phyloP scores from a whole-genome alignment of 2,888 invertebrate species.

The Taenaris catops region DNA sequence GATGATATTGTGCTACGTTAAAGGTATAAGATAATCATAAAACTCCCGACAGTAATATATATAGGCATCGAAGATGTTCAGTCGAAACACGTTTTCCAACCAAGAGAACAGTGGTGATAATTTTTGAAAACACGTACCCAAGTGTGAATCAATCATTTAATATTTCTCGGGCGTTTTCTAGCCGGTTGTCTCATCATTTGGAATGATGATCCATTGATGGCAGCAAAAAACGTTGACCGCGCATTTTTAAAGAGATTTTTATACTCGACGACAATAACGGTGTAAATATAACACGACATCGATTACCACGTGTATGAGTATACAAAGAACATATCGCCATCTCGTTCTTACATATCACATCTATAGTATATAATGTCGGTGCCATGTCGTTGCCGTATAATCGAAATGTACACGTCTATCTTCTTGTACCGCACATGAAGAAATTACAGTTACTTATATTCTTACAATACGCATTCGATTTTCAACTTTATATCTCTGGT shows the following conservation, averaged over 20 bases:
- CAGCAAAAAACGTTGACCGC: slow-evolving; percentile 24
- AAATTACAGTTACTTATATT: slow-evolving; percentile 22
- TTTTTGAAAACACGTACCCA: slow-evolving; percentile 5
- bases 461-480: slow-evolving; percentile 4
- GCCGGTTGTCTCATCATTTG: slow-evolving; percentile 19
- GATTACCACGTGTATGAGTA: not conserved
- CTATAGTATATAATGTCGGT: slow-evolving; percentile 2
- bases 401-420: slow-evolving; percentile 3
- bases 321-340: no score
- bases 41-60: no score
- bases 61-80: no score
- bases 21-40: not conserved
- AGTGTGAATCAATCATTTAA: slow-evolving; percentile 25
- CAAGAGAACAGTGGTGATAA: slow-evolving; percentile 3
- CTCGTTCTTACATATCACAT: not conserved
- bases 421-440: slow-evolving; percentile 20
- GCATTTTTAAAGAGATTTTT: slow-evolving; percentile 18
- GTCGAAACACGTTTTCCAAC: slow-evolving; percentile 4
- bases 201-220: slow-evolving; percentile 22
- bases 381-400: slow-evolving; percentile 5
- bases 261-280: slow-evolving; percentile 6
- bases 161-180: slow-evolving; percentile 19
- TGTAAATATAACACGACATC: not conserved
- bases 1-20: not conserved
- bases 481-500: not conserved